Conservation (phyloP, 1,140 invertebrate genomes). For the Diprion similis region DNA sequence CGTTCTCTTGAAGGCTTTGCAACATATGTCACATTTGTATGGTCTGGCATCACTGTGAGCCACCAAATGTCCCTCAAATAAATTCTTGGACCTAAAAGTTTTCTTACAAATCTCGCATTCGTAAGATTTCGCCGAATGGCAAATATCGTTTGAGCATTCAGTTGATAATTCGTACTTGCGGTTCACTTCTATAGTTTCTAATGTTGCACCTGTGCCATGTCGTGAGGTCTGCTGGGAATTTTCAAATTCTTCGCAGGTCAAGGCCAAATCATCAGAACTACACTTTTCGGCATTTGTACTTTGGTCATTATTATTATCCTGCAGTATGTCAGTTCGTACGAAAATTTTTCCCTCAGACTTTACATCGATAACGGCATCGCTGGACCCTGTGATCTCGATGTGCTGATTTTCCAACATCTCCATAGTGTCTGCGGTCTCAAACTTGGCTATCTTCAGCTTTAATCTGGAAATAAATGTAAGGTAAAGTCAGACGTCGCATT, state of each 20-base stretch:
- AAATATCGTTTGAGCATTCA: not conserved
- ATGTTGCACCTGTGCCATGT: not conserved
- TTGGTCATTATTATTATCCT: not conserved
- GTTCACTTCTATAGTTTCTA: not conserved
- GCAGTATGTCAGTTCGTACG: not conserved
- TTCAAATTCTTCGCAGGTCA: slow-evolving; percentile 10
- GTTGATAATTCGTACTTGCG: not conserved
- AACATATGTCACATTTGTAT: slow-evolving; percentile 59
- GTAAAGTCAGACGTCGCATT: not conserved
- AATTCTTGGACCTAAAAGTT: slow-evolving; percentile 56
- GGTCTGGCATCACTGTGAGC: slow-evolving; percentile 60
- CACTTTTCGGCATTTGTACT: slow-evolving; percentile 4
- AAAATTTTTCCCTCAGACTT: not conserved
- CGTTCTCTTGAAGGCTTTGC: slow-evolving; percentile 58
- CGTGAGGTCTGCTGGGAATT: not conserved
- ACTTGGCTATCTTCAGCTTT: not conserved
- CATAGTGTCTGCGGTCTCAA: not conserved
- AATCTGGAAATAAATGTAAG: slow-evolving; percentile 3
- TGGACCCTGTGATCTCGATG: no score
- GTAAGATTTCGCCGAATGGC: slow-evolving; percentile 38
- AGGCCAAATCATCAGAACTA: not conserved
- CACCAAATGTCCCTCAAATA: slow-evolving; percentile 60
- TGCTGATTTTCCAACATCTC: no score
- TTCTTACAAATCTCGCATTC: slow-evolving; percentile 60
- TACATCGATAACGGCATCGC: not conserved